These are phyloP conservation scores for Felis catus DNA, from an alignment of 2,113 vertebrate species.

Conservation along the genomic window F.catus_Fca126_mat1.0 CM031413.1:87185001-87185500, in stretches of 20 bases:
- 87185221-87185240: not conserved
- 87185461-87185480: not conserved
- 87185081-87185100: not conserved
- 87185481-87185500: not conserved
- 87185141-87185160: not conserved
- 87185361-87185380: not conserved
- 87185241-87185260: not conserved
- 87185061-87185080: not conserved
- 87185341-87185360: not conserved
- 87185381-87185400: not conserved
- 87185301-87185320: not conserved
- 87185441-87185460: not conserved
- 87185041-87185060: too few species aligned
- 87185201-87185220: not conserved
- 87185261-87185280: not conserved
- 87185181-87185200: not conserved
- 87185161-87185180: not conserved
- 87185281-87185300: not conserved
- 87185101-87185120: not conserved
- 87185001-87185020: not conserved
- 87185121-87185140: not conserved
- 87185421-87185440: not conserved
- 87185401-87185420: not conserved
- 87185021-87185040: not conserved
- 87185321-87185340: not conserved